Evolutionary conservation across 1,140 invertebrate genomes (phyloP), one percentile per base, ranked within the genome.

Genomic region (Euwallacea fornicatus): DNA sequence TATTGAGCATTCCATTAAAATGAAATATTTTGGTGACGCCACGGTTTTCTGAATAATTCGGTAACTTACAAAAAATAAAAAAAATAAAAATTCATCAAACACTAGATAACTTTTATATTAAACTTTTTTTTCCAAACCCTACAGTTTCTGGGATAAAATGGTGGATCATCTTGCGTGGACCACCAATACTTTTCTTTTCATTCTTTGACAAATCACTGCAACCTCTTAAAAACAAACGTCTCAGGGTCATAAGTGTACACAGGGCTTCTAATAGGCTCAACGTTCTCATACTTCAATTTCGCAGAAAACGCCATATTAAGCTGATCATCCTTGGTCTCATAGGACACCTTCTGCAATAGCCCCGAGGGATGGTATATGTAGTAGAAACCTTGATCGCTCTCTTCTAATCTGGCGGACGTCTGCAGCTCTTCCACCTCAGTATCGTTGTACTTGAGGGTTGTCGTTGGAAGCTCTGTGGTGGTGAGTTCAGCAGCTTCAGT

Each of bases 281-380:
- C 84, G 75, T 86, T 84, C 72, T 86, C 82, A 9, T 85, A 85
- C 4, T 81, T 83, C 15, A 86, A 82, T 65, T 83, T 83, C 6
- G 84, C 85, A 42, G 21, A 33, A 33, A 33, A 33, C 21, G 83
- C 82, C 71, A 84, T 85, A n/a, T 82, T 84, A 85, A 85, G 85
- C 6, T 84, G 83, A 54, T 86, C 81, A 67, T 85, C 80, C 2
- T 80, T 80, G 47, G 83, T 85, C 7, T 83, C 76, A 74, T 85
- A 86, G 16, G 79, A 78, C 7, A 86, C 83, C 41, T 81, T 82
- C 64, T 86, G 85, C 2, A 86, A 77, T 33, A 83, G 77, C 10
- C 85, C 85, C 73, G 83, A 83, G 4, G 85, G 85, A 72, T 86
- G 81, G 11, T 84, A 84, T 7, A 86, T 77, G 75, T 84, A 86